These are phyloP conservation scores for Avahi laniger DNA, from an alignment of 2,797 vertebrate species.

Conservation along the genomic window DNA sequence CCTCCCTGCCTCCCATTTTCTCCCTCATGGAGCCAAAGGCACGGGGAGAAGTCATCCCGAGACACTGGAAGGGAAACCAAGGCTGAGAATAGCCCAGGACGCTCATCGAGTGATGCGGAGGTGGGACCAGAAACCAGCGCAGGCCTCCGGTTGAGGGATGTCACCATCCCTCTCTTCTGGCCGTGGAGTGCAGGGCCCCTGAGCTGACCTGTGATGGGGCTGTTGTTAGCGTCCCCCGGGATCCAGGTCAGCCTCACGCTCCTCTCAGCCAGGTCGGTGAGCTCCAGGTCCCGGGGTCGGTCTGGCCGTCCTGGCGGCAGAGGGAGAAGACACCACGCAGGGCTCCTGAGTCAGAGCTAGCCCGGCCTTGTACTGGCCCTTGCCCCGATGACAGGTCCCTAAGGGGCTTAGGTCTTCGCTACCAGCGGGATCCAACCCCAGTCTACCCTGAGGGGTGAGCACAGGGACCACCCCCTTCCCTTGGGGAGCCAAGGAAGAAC, in stretches of 20 bases:
- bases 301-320: slow-evolving; percentile 90
- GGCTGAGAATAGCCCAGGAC: not conserved
- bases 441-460: not conserved
- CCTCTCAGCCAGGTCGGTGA: slow-evolving; percentile 91
- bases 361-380: not conserved
- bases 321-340: not conserved
- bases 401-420: not conserved
- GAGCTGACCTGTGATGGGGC: slow-evolving; percentile 91
- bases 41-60: not conserved
- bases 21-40: not conserved
- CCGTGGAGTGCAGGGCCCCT: accelerated
- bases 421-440: not conserved
- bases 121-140: not conserved
- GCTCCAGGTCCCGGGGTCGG: slow-evolving; percentile 92
- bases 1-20: accelerated
- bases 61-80: not conserved
- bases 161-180: not conserved
- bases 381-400: not conserved
- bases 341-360: not conserved
- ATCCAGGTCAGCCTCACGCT: slow-evolving; percentile 96
- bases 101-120: accelerated
- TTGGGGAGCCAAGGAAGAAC: not conserved
- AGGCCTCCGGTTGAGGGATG: accelerated
- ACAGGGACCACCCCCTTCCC: not conserved
- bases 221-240: slow-evolving; percentile 94